phyloP scores from a whole-genome alignment of 2,113 vertebrate species.

The Tichodroma muraria region DNA sequence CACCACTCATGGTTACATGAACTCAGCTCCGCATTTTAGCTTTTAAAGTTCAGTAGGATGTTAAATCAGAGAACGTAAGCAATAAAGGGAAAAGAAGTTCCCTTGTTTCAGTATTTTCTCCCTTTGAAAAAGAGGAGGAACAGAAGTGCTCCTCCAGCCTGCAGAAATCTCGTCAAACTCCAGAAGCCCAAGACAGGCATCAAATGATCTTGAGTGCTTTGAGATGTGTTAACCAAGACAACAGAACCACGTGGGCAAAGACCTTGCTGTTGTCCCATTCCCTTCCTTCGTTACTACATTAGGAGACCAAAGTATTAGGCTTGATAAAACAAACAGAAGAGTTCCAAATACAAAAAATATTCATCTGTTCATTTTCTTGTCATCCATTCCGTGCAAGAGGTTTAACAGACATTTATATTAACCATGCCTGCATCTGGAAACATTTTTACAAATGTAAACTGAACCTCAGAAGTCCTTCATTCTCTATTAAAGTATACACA shows the following conservation, averaged over 20 bases:
- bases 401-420: neutral
- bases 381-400: neutral
- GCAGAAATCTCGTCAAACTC: neutral
- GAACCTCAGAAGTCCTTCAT: neutral
- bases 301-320: neutral
- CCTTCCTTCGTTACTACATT: neutral
- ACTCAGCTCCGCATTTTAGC: neutral
- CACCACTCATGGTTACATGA: accelerated
- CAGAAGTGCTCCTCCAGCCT: neutral
- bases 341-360: neutral
- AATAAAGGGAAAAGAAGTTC: neutral
- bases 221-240: neutral
- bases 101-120: neutral
- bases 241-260: neutral
- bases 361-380: neutral
- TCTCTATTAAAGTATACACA: neutral
- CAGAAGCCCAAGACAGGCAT: neutral
- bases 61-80: neutral
- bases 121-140: neutral
- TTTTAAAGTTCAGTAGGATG: neutral
- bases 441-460: neutral
- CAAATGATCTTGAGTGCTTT: neutral
- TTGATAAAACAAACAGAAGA: neutral
- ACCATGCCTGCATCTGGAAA: neutral
- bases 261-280: neutral